Evolutionary conservation across 1,140 invertebrate species (phyloP).

Genomic region (Rhopalosiphum padi): DNA sequence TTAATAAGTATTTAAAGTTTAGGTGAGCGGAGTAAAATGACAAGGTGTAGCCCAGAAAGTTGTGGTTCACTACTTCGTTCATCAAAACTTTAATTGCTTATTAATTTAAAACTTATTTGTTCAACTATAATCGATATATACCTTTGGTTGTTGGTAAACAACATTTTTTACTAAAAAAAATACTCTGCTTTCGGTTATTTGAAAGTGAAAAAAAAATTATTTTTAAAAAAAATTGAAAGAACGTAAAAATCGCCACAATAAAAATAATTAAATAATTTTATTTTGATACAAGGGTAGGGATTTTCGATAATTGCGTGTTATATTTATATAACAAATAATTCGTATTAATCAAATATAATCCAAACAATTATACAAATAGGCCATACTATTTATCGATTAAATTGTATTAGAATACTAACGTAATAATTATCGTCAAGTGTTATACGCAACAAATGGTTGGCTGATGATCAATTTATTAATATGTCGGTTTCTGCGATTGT

Average conservation of each 20-base stretch:
- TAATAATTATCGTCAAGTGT: neutral
- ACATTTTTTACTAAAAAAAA: neutral
- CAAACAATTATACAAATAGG: neutral
- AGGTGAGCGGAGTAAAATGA: neutral
- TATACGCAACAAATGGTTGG: constrained; percentile 13
- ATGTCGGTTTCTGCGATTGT: neutral
- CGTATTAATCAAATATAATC: neutral
- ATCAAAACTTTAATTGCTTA: constrained; percentile 13
- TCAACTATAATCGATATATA: neutral
- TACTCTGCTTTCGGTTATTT: neutral
- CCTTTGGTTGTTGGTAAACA: neutral
- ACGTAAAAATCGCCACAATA: neutral
- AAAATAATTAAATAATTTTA: neutral
- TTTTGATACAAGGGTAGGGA: fast-evolving
- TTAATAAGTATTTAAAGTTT: constrained; percentile 1
- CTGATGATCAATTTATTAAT: neutral
- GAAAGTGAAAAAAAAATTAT: neutral
- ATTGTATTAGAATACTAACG: neutral
- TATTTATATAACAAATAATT: neutral
- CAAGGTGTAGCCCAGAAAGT: neutral
- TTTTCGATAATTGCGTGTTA: neutral
- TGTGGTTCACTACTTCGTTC: neutral
- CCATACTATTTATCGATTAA: neutral
- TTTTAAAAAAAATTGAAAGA: neutral
- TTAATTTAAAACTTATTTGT: constrained; percentile 15